Percentiles rank a stretch among this genome's conserved stretches.
phyloP scores from a whole-genome alignment of 2,797 vertebrate species.

The Emydoidea blandingii region DNA sequence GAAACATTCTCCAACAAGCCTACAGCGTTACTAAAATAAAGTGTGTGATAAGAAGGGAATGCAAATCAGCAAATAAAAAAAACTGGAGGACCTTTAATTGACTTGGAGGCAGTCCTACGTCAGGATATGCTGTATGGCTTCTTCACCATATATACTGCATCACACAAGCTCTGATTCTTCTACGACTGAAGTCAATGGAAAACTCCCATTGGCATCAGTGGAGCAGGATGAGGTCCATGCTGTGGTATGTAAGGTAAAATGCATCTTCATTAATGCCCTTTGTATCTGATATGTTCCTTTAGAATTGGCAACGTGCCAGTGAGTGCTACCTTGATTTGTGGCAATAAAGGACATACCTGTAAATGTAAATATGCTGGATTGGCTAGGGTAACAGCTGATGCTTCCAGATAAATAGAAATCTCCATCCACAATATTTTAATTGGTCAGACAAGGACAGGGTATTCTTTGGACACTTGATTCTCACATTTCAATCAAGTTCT shows the following conservation, averaged over 20 bases:
- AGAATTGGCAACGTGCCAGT: not conserved
- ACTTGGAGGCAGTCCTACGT: not conserved
- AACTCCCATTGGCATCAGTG: constrained; percentile 7
- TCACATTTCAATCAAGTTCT: not conserved
- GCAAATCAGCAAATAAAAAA: not conserved
- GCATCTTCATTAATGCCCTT: not conserved
- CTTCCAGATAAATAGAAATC: not conserved
- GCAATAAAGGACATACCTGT: not conserved
- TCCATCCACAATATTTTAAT: not conserved
- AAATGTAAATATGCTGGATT: not conserved
- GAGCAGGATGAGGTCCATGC: not conserved
- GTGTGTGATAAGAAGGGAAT: not conserved
- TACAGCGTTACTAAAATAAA: not conserved
- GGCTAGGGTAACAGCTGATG: not conserved
- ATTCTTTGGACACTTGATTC: not conserved
- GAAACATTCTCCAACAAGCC: not conserved
- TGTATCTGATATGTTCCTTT: not conserved
- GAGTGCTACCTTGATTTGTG: constrained; percentile 2
- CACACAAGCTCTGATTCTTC: not conserved
- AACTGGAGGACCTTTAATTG: not conserved
- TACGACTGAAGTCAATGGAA: not conserved
- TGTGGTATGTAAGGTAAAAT: not conserved
- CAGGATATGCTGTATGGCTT: not conserved
- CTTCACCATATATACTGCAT: not conserved
- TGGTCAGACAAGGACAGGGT: not conserved